Conservation (phyloP, 1,140 invertebrate genomes). For the Drosophila dunni region DNA sequence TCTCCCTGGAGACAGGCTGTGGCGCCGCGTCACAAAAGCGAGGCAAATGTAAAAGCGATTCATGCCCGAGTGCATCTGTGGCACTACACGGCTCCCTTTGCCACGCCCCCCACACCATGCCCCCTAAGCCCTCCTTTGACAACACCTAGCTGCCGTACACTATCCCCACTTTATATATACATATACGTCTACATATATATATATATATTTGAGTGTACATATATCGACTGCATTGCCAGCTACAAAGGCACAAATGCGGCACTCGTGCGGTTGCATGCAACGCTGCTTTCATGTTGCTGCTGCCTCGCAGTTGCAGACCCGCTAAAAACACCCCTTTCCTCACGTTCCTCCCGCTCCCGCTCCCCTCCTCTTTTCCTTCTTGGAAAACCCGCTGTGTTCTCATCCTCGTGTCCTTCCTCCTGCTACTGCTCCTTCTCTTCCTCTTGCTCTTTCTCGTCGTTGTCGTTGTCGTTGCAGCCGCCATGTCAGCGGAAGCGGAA, state of each 20-base stretch:
- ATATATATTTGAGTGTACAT: neutral
- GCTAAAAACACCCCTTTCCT: neutral
- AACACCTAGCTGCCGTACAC: neutral
- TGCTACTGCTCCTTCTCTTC: neutral
- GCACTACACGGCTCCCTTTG: neutral
- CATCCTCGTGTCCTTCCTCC: no score
- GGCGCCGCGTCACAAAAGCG: slow-evolving; percentile 62
- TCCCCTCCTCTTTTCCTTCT: neutral
- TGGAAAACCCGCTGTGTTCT: slow-evolving; percentile 44
- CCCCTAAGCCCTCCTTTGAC: neutral
- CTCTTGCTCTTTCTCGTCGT: slow-evolving; percentile 2
- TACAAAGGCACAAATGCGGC: slow-evolving; percentile 79
- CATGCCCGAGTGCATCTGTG: slow-evolving; percentile 72
- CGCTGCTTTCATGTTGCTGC: slow-evolving; percentile 74
- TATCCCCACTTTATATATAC: neutral
- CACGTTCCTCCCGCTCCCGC: slow-evolving; percentile 7
- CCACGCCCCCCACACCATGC: slow-evolving; percentile 3
- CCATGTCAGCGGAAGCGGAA: slow-evolving; percentile 83
- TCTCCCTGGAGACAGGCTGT: slow-evolving; percentile 13
- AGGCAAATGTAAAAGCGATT: slow-evolving; percentile 76
- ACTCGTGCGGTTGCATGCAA: slow-evolving; percentile 80
- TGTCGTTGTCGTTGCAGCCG: slow-evolving; percentile 48
- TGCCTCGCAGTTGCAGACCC: slow-evolving; percentile 27
- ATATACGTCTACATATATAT: neutral
- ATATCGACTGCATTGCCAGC: slow-evolving; percentile 34